Percentiles rank a stretch among this genome's conserved stretches.
These are phyloP conservation scores for Clarias gariepinus DNA, from an alignment of 2,113 vertebrate species.

Conservation along the genomic window DNA sequence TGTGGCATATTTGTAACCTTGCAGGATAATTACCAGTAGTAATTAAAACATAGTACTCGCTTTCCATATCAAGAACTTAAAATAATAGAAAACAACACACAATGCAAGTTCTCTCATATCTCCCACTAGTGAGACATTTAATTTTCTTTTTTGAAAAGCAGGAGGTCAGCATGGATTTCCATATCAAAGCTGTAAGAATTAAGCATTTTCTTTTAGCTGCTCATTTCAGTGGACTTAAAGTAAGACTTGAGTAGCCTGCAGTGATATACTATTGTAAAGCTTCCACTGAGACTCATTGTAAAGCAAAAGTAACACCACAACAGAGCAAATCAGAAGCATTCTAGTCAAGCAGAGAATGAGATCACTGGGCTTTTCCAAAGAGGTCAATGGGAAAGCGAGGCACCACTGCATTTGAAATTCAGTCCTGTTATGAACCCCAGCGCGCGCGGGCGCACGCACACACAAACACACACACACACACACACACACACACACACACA, in stretches of 20 bases:
- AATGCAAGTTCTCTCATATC: conserved; percentile 28
- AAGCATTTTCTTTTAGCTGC: conserved; percentile 73
- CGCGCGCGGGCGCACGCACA: conserved; percentile 62
- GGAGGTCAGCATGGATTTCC: conserved; percentile 80
- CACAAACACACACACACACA: conserved; percentile 60
- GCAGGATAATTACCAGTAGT: conserved; percentile 27
- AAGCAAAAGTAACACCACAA: conserved; percentile 66
- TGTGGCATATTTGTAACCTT: conserved; percentile 30
- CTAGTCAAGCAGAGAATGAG: conserved; percentile 75
- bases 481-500: conserved; percentile 63
- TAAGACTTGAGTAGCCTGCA: conserved; percentile 68
- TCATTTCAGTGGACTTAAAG: conserved; percentile 71
- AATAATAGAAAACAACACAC: background rate
- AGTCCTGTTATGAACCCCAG: conserved; percentile 56
- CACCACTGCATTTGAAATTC: conserved; percentile 72
- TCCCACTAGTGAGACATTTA: conserved; percentile 68
- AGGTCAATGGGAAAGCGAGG: conserved; percentile 72
- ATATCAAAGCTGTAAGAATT: conserved; percentile 86
- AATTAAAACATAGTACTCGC: conserved; percentile 14
- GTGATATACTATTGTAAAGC: conserved; percentile 68
- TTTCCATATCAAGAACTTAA: background rate
- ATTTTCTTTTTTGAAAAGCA: conserved; percentile 80
- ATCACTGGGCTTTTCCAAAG: conserved; percentile 74
- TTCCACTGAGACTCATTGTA: conserved; percentile 67
- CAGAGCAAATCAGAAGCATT: conserved; percentile 73